Percentiles rank a stretch among this genome's conserved stretches.
These are phyloP conservation scores for Gallinago solitaria DNA, from an alignment of 2,797 vertebrate genomes.

Conservation along the genomic window DNA sequence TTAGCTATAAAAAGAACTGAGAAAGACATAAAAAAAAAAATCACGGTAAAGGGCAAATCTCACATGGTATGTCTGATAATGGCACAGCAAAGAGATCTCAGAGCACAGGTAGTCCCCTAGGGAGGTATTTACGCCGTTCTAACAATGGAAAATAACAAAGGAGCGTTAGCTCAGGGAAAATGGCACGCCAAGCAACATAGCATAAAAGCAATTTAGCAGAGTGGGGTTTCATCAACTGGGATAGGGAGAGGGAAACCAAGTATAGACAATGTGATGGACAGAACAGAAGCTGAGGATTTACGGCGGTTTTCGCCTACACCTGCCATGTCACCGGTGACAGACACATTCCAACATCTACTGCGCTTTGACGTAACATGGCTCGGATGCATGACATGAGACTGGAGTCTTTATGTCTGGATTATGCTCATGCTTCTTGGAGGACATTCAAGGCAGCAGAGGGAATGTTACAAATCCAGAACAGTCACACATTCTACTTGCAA, in stretches of 20 bases:
- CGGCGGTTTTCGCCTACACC: accelerated
- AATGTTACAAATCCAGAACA: neutral
- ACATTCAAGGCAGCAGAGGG: neutral
- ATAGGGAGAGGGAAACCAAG: neutral
- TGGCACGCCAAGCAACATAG: constrained; percentile 24
- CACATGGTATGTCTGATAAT: neutral
- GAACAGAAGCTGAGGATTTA: neutral
- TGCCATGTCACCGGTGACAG: neutral
- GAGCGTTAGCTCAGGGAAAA: neutral
- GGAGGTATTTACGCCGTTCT: neutral
- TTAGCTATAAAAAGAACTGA: neutral
- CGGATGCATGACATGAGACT: neutral
- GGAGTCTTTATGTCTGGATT: neutral
- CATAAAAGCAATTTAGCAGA: constrained; percentile 14
- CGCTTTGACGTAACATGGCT: neutral
- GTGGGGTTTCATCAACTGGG: neutral
- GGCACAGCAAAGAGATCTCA: neutral
- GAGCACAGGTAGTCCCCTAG: neutral
- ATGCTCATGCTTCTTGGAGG: neutral
- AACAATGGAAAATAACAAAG: neutral
- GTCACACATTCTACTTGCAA: neutral
- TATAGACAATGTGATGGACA: neutral
- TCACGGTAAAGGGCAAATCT: neutral
- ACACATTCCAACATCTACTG: neutral
- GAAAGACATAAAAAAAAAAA: neutral